These are phyloP conservation scores for Cinara cedri DNA, from an alignment of 2,888 invertebrate genomes.

Conservation along the genomic window DNA sequence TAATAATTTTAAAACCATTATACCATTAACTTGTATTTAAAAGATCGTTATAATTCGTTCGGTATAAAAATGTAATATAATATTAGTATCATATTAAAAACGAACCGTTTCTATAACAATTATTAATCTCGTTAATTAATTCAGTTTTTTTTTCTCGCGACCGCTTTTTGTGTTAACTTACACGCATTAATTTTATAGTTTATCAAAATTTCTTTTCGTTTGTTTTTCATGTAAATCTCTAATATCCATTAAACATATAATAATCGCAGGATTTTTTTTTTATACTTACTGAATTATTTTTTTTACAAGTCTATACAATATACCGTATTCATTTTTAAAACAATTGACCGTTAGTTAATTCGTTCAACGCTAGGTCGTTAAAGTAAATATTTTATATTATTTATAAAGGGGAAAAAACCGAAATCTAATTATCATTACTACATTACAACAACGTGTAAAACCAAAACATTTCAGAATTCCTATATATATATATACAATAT, in stretches of 20 bases:
- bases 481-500: background rate
- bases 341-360: background rate
- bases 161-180: background rate
- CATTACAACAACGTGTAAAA: background rate
- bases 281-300: background rate
- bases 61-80: too few species aligned
- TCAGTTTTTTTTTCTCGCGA: too few species aligned
- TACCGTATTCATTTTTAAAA: background rate
- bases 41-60: too few species aligned
- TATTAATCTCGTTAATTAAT: too few species aligned
- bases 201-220: too few species aligned
- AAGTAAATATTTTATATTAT: constrained; percentile 7
- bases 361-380: background rate
- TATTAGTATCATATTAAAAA: too few species aligned
- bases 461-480: background rate
- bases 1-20: too few species aligned
- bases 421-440: constrained; percentile 3
- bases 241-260: background rate
- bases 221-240: background rate
- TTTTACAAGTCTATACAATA: background rate
- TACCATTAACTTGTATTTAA: too few species aligned
- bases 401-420: background rate
- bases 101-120: too few species aligned
- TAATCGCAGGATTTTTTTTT: background rate
- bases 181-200: background rate